Evolutionary conservation across 2,888 invertebrate genomes (phyloP), one percentile per base, ranked within the genome.

Genomic region (Urechis unicinctus): DNA sequence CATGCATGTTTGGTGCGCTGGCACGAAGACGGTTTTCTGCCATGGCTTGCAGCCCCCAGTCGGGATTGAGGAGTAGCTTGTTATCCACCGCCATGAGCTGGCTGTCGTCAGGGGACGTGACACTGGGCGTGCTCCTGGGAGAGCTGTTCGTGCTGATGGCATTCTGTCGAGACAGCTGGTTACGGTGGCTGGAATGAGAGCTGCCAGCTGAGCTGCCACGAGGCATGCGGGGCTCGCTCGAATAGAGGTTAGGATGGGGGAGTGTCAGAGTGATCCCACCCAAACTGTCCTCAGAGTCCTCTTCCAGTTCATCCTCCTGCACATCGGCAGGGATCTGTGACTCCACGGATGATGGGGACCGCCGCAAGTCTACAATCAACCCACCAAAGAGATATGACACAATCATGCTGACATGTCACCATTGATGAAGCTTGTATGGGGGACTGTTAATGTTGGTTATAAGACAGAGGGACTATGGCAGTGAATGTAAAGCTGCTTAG

Each of bases 141-240:
- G 57, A 54, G 41, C 54, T 53, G n/a, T 36, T 50, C 21, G 25
- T 45, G 25, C 53, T 55, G 45, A 54, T 52, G n/a, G 57, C 57
- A 25, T 54, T 41, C 50, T 54, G 57, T 29, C 54, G 21, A 13
- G 50, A 51, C 22, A 57, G 45, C 22, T 24, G n/a, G 21, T 46
- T 28, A 9, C 48, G 25, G 30, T 30, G 41, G 17, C 29, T 54
- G 25, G 24, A 42, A 22, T 42, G 17, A 17, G 17, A 17, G 36
- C 9, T 36, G 17, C 9, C 9, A 9, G 36, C 9, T 17, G 17
- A 13, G 13, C 22, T 45, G 13, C 13, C 22, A 45, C 21, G 13
- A 45, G 22, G 45, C 22, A 22, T 45, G 9, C 9, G 17, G 9
- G 9, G 9, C 17, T 17, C 36, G 17, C 36, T 36, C 36, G 9